Percentiles rank a stretch among this genome's conserved stretches.
Evolutionary conservation across 2,797 vertebrate genomes (phyloP).

Genomic region (Myotis pilosus): DNA sequence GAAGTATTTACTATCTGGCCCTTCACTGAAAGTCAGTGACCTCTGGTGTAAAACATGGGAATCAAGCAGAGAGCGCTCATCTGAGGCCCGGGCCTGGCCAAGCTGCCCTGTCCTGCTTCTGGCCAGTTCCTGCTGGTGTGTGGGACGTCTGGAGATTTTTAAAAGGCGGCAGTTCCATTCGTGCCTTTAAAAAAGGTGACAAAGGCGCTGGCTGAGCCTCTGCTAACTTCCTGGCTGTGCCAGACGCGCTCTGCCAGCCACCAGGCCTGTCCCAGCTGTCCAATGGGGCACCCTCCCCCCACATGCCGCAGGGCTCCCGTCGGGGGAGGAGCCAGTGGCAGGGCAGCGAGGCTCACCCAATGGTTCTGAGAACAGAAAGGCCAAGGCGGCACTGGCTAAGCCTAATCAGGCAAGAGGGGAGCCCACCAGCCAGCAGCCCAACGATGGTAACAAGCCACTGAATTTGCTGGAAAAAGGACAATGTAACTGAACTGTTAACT

Average conservation of each 20-base stretch:
- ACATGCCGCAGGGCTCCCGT: not conserved
- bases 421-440: not conserved
- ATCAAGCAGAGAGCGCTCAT: accelerated
- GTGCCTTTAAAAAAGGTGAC: not conserved
- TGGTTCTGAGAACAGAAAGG: not conserved
- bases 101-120: not conserved
- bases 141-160: not conserved
- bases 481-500: not conserved
- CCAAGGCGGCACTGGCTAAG: not conserved
- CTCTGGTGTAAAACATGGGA: too few relatives aligned
- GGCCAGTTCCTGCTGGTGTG: not conserved
- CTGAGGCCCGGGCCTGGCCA: not conserved
- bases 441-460: not conserved
- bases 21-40: not conserved
- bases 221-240: not conserved
- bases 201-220: not conserved
- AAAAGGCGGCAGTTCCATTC: not conserved
- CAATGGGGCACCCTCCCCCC: not conserved
- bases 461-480: not conserved
- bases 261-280: accelerated
- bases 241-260: not conserved
- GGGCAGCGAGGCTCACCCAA: not conserved
- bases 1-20: not conserved
- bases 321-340: not conserved
- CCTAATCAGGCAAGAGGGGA: not conserved